phyloP scores from a whole-genome alignment of 2,797 vertebrate species.

The Hydrolagus colliei region DNA sequence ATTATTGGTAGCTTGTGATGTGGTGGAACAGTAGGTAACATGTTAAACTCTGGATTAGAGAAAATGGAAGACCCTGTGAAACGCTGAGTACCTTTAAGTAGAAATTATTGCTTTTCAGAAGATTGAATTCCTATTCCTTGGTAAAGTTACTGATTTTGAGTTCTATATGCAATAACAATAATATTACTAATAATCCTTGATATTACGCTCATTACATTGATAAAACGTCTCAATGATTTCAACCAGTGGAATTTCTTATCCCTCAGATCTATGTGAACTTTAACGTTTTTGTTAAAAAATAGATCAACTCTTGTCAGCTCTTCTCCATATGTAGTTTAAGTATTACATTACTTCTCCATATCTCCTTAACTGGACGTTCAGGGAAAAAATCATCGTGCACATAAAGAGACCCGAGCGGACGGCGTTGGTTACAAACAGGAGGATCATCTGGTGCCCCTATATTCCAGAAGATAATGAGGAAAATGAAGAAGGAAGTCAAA shows the following conservation, averaged over 20 bases:
- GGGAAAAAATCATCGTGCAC: conserved; percentile 86
- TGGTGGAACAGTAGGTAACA: neutral
- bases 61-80: neutral
- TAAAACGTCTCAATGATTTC: neutral
- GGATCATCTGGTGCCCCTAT: conserved; percentile 96
- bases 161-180: too few relatives aligned
- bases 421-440: conserved; percentile 74
- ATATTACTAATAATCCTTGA: neutral
- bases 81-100: neutral
- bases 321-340: neutral
- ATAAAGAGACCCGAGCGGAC: conserved; percentile 75
- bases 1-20: neutral
- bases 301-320: too few relatives aligned
- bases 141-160: too few relatives aligned
- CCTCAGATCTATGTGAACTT: neutral
- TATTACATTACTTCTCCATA: neutral
- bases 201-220: too few relatives aligned
- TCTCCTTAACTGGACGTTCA: conserved; percentile 61
- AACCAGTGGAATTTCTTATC: neutral
- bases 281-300: too few relatives aligned
- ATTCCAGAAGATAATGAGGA: conserved; percentile 90
- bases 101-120: neutral
- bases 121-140: too few relatives aligned
- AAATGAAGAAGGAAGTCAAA: conserved; percentile 83
- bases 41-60: neutral